Base-by-base conservation (phyloP, 2,888 invertebrate genomes). In the Tetragnatha montana region DNA sequence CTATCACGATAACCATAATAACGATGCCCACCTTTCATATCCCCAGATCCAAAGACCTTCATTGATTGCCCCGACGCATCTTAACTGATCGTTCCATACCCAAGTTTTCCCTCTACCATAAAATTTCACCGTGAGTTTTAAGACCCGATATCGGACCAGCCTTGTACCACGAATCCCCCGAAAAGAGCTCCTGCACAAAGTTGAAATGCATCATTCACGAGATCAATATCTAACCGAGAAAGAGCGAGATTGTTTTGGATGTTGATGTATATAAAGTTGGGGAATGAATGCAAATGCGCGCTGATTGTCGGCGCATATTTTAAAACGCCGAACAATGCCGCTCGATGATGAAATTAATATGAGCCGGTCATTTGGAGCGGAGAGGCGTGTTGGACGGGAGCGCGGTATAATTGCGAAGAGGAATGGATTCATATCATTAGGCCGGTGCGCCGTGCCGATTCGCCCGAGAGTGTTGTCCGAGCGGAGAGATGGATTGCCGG, bases 211-310 rank as follows among this genome's bases (percentile, higher is more conserved):
- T 89, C 84, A 84, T 85, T 85, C 85, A 85, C 60, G 68, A 81
- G 81, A 89, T 89, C 89, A 85, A 89, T 89, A 89, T 76, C 75
- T n/a, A 81, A 89, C 35, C 35, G 35, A 35, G 85, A 89, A 85
- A 71, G 79, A 79, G 68, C 51, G 79, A 75, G 71, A 71, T 76
- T 86, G 85, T 85, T 89, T 88, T 89, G 85, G 85, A 89, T 89
- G 89, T 89, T 89, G 85, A 89, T 85, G 89, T 81, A 89, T 89
- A 89, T 89, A 81, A 85, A 89, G 89, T 89, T 85, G 81, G n/a
- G n/a, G n/a, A 78, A 89, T 35, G 4, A 35, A 35, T 89, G 89
- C 89, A 89, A 89, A 89, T 89, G 89, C 89, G 85, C 81, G 71
- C 50, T 85, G 89, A 89, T 89, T 89, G 89, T 89, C 81, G 81